Evolutionary conservation across 1,140 invertebrate species (phyloP).

Genomic region (Conopomorpha cramerella): DNA sequence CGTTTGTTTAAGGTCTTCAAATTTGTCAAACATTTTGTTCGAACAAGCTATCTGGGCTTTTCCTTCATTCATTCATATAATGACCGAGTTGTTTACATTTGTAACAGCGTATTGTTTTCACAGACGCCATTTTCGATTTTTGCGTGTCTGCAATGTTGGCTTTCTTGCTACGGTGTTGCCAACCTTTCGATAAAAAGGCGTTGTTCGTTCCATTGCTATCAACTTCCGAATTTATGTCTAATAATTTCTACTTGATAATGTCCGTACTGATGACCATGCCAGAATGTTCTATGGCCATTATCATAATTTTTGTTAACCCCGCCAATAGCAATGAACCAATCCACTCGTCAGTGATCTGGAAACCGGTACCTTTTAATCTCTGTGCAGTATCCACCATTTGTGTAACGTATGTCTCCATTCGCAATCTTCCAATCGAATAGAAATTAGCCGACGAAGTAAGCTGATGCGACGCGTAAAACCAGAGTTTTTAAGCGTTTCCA

Average conservation of each 20-base stretch:
- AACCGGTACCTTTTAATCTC: too few species aligned
- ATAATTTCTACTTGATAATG: slow-evolving; percentile 9
- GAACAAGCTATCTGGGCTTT: too few species aligned
- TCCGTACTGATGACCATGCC: slow-evolving; percentile 8
- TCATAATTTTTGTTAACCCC: slow-evolving; percentile 9
- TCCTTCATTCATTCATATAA: slow-evolving; percentile 13
- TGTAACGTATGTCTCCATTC: slow-evolving; percentile 9
- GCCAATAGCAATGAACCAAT: slow-evolving; percentile 8
- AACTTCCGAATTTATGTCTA: slow-evolving; percentile 10
- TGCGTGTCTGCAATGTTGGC: too few species aligned
- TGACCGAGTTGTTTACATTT: slow-evolving; percentile 11
- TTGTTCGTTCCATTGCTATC: slow-evolving; percentile 4
- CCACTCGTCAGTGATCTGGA: too few species aligned
- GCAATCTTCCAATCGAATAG: slow-evolving; percentile 9
- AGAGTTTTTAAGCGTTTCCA: slow-evolving; percentile 9
- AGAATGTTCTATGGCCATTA: slow-evolving; percentile 13
- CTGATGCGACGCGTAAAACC: slow-evolving; percentile 9
- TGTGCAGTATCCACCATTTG: slow-evolving; percentile 10
- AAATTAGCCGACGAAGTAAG: slow-evolving; percentile 7
- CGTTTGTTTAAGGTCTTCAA: too few species aligned
- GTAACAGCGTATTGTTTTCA: slow-evolving; percentile 9
- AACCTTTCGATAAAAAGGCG: slow-evolving; percentile 9
- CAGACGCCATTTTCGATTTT: slow-evolving; percentile 3
- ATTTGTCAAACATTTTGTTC: too few species aligned
- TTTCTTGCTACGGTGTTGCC: slow-evolving; percentile 4